A percentile compares a stretch with the other conserved stretches of the same genome.
Evolutionary conservation across 2,113 vertebrate species (phyloP).

Genomic region (Turnix velox): DNA sequence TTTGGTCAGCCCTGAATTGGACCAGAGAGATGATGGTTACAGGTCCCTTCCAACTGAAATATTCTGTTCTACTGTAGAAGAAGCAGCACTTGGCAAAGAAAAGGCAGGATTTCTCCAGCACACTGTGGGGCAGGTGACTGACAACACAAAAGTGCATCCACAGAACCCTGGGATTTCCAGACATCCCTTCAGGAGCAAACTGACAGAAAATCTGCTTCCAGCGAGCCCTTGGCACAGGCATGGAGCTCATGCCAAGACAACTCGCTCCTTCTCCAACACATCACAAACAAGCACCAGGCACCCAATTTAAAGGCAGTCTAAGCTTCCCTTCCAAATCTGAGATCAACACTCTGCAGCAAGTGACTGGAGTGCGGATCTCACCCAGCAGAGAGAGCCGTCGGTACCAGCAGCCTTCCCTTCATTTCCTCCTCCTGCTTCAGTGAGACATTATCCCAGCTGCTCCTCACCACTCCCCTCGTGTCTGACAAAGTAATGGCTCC

Average conservation of each 20-base stretch:
- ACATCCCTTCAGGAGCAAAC: not conserved
- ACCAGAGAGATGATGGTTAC: not conserved
- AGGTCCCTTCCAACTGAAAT: not conserved
- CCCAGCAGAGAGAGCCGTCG: not conserved
- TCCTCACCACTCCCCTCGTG: slow-evolving; percentile 2
- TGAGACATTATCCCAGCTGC: not conserved
- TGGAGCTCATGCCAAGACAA: slow-evolving; percentile 37
- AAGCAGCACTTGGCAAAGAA: not conserved
- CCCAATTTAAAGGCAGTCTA: not conserved
- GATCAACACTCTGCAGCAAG: slow-evolving; percentile 14
- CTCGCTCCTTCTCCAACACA: not conserved
- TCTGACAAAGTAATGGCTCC: not conserved
- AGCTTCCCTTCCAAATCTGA: slow-evolving; percentile 37
- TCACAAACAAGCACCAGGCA: slow-evolving; percentile 28
- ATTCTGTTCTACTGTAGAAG: not conserved
- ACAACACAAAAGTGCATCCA: not conserved
- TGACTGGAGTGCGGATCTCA: not conserved
- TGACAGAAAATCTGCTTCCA: slow-evolving; percentile 36
- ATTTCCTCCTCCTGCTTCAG: not conserved
- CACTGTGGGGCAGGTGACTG: not conserved
- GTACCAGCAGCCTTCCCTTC: not conserved
- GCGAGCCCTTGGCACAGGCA: slow-evolving; percentile 29
- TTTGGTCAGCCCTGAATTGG: not conserved
- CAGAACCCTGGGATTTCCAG: slow-evolving; percentile 2
- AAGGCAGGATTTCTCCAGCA: not conserved